Percentiles rank a stretch among this genome's conserved stretches.
Evolutionary conservation across 1,140 invertebrate genomes (phyloP).

Genomic region (Brachionus koreanus): DNA sequence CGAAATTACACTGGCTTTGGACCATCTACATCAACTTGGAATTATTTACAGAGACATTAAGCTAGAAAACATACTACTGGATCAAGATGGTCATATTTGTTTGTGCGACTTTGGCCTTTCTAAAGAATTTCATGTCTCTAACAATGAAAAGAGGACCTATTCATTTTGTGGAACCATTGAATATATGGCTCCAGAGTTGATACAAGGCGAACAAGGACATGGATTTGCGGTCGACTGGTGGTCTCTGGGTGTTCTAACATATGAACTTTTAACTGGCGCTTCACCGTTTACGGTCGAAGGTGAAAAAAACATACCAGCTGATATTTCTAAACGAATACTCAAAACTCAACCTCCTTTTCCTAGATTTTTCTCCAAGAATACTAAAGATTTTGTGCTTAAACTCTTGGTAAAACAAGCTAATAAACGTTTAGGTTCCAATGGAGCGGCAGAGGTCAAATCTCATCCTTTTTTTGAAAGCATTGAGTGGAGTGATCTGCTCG

Average conservation of each 20-base stretch:
- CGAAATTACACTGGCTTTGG: slow-evolving; percentile 93
- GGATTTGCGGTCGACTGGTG: slow-evolving; percentile 88
- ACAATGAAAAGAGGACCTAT: slow-evolving; percentile 54
- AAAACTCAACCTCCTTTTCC: slow-evolving; percentile 76
- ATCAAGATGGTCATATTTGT: slow-evolving; percentile 98
- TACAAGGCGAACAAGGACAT: slow-evolving; percentile 86
- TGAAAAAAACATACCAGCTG: slow-evolving; percentile 52
- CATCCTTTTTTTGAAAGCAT: slow-evolving; percentile 71
- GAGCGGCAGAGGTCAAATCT: slow-evolving; percentile 77
- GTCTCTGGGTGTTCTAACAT: slow-evolving; percentile 64
- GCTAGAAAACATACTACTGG: slow-evolving; percentile 92
- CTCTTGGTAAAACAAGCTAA: slow-evolving; percentile 82
- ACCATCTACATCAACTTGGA: slow-evolving; percentile 93
- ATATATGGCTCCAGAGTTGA: slow-evolving; percentile 93
- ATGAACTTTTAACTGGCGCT: slow-evolving; percentile 32
- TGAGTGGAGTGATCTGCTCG: slow-evolving; percentile 72
- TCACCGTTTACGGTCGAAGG: slow-evolving; percentile 59
- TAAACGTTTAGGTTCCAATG: slow-evolving; percentile 71
- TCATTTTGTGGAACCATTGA: slow-evolving; percentile 98
- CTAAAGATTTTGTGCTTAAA: slow-evolving; percentile 68
- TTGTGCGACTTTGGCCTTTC: slow-evolving; percentile 94
- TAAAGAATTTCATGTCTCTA: slow-evolving; percentile 81
- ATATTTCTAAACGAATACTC: slow-evolving; percentile 66
- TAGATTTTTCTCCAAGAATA: slow-evolving; percentile 64
- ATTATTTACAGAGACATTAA: slow-evolving; percentile 98